Evolutionary conservation across 2,888 invertebrate species (phyloP).

Genomic region (Aspidiotus destructor): DNA sequence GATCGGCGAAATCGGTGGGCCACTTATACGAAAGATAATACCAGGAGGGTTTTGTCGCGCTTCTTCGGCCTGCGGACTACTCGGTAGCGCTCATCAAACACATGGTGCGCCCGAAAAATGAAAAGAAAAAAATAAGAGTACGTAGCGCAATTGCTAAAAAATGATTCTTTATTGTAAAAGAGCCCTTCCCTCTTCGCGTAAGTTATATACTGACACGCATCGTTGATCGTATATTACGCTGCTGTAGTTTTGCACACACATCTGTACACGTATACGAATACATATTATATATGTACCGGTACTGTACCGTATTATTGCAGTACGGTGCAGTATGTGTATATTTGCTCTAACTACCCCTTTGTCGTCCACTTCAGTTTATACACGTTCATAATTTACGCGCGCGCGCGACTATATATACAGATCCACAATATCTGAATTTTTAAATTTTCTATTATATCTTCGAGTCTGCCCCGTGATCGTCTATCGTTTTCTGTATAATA

Average conservation of each 20-base stretch:
- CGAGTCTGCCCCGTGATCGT: too few relatives aligned
- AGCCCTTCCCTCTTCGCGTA: background rate
- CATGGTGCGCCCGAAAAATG: constrained; percentile 31
- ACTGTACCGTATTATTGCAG: too few relatives aligned
- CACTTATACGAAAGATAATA: constrained; percentile 31
- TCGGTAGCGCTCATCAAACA: constrained; percentile 13
- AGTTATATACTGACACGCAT: background rate
- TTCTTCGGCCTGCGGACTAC: constrained; percentile 1
- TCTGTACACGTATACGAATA: too few relatives aligned
- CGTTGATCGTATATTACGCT: background rate
- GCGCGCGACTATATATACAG: background rate
- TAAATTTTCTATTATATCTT: too few relatives aligned
- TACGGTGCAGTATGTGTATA: too few relatives aligned
- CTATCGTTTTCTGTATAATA: too few relatives aligned
- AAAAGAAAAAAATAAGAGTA: background rate
- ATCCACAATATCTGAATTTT: too few relatives aligned
- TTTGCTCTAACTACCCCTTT: too few relatives aligned
- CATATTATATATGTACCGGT: too few relatives aligned
- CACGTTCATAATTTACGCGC: too few relatives aligned
- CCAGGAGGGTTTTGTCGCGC: background rate
- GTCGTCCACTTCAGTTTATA: too few relatives aligned
- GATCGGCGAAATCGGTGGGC: constrained; percentile 24
- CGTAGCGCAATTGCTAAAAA: constrained; percentile 31
- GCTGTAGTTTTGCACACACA: too few relatives aligned
- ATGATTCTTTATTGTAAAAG: constrained; percentile 26